Evolutionary conservation across 2,113 vertebrate genomes (phyloP).

Genomic region (Gambusia holbrooki): DNA sequence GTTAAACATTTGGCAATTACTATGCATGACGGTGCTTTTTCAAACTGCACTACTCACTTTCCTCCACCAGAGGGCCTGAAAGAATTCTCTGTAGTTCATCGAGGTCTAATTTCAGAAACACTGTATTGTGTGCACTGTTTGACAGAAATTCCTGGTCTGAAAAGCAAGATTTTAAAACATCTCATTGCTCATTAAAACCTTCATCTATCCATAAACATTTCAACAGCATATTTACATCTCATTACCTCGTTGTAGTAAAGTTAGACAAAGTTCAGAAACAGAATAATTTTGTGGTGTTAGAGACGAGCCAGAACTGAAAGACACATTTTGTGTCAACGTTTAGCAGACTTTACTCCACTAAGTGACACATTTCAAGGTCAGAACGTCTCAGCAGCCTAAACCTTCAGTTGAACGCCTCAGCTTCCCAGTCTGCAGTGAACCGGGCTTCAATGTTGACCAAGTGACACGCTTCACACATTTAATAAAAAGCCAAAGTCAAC

Average conservation of each 20-base stretch:
- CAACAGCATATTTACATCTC: neutral
- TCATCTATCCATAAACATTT: neutral
- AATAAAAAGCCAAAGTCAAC: neutral
- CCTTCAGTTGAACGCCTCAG: neutral
- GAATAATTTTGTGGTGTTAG: neutral
- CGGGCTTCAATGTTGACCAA: neutral
- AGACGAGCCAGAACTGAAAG: neutral
- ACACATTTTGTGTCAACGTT: slow-evolving; percentile 1
- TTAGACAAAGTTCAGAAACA: neutral
- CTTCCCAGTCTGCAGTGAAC: neutral
- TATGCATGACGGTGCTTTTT: neutral
- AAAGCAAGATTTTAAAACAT: neutral
- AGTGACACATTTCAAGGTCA: neutral
- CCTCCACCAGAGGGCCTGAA: slow-evolving; percentile 26
- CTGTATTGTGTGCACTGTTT: neutral
- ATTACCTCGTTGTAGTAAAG: neutral
- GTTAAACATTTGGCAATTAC: neutral
- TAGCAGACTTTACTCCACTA: neutral
- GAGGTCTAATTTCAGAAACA: neutral
- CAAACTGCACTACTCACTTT: neutral
- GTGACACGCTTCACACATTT: neutral
- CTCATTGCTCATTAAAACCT: too few relatives aligned
- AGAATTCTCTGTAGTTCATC: neutral
- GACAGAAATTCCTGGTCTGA: neutral
- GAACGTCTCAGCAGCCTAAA: neutral